Conservation (phyloP, 2,888 invertebrate genomes). For the Phania funesta region DNA sequence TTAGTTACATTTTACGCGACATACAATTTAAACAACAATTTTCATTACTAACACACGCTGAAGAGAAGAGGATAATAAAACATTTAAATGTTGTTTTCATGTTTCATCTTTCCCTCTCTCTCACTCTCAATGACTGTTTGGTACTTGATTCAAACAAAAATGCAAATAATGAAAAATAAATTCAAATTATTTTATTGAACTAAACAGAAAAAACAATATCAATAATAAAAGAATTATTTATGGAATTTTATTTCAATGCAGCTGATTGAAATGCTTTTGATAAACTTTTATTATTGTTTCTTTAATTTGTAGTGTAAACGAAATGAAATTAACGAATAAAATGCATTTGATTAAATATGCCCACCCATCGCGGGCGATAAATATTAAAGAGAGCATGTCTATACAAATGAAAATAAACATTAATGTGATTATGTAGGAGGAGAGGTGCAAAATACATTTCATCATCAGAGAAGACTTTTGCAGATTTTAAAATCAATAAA, state of each 20-base stretch:
- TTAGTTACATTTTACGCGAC: slow-evolving; percentile 56
- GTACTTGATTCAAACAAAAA: slow-evolving; percentile 15
- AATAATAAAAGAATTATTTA: slow-evolving; percentile 61
- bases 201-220: neutral
- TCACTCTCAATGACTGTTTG: neutral
- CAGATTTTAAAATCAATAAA: no score
- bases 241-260: slow-evolving; percentile 43
- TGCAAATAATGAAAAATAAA: slow-evolving; percentile 7
- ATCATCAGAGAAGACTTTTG: no score
- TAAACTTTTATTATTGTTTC: slow-evolving; percentile 24
- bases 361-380: slow-evolving; percentile 65
- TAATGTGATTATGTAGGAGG: no score
- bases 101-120: neutral
- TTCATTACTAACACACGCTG: neutral
- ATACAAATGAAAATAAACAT: neutral
- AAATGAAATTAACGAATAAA: slow-evolving; percentile 32
- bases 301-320: slow-evolving; percentile 35
- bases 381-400: slow-evolving; percentile 1
- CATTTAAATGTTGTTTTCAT: slow-evolving; percentile 20
- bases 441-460: no score
- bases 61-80: slow-evolving; percentile 40
- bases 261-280: slow-evolving; percentile 22
- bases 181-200: slow-evolving; percentile 25
- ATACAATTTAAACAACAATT: slow-evolving; percentile 62
- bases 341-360: slow-evolving; percentile 51